Base-by-base conservation (phyloP, 1,140 invertebrate genomes). In the Euura lappo region DNA sequence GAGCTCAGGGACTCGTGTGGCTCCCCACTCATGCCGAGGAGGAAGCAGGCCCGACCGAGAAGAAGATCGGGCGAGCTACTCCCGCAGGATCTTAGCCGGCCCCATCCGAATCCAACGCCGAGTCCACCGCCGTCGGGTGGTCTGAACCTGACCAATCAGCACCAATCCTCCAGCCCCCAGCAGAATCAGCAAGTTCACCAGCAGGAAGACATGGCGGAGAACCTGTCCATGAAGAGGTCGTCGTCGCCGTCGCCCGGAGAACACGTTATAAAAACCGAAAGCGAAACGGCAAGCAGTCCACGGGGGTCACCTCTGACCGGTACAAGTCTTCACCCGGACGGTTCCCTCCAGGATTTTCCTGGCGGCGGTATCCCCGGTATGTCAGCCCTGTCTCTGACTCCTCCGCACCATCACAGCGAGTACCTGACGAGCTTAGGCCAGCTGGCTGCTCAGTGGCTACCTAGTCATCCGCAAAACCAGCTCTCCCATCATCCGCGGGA, bases 1-100 rank as follows among this genome's bases (percentile, higher is more conserved):
- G 89, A 86, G 76, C 84, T 82, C 71, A 81, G 73, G 71, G 89
- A 88, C 4, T 87, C 86, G 74, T 93, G 93, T 71, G 89, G 90
- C 64, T 95, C 94, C 42, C 94, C 94, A 0, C 88, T 94, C 79
- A 76, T 86, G 75, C 93, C 94, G 1, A 86, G 94, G 45, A 88
- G 94, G 47, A 95, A 95, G 79, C 93, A 96, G 85, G 95, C 95
- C 2, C 86, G 95, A 10, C 95, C 95, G 2, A 84, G 95, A 42
- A 88, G 95, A 76, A 90, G 95, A 77, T 96, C 94, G 0, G 94
- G 94, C 1, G 95, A 96, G 77, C 73, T 91, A 43, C 87, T 91
- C 2, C 90, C 92, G 4, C 92, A 93, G 79, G 92, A 93, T 80
- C 81, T 90, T 2, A 87, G 89, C 69, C 84, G 84, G 72, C 77